Base-by-base conservation (phyloP, 2,888 invertebrate species). In the Slavum lentiscoides region DNA sequence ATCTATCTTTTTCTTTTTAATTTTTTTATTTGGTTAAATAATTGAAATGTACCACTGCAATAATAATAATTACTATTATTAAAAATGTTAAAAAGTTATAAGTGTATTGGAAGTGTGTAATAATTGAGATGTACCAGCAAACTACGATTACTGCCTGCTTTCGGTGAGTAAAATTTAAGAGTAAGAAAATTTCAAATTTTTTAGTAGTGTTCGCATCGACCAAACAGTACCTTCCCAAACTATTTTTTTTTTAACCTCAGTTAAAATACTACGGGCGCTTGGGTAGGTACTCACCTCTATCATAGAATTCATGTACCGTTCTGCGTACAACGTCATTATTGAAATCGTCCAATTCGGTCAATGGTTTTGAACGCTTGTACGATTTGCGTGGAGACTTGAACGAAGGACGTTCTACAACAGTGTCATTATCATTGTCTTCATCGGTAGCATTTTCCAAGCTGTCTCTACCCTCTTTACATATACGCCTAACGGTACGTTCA, bases 401-500 rank as follows among this genome's bases (percentile, higher is more conserved):
- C 64, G 64, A 64, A 64, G 64, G 64, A 37, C 37, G 64, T 37
- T 64, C 64, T 64, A 37, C 17, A 64, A n/a, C n/a, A n/a, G n/a
- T n/a, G n/a, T n/a, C n/a, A n/a, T n/a, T n/a, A n/a, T n/a, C n/a
- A n/a, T n/a, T n/a, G n/a, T n/a, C n/a, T n/a, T n/a, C n/a, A n/a
- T n/a, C n/a, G n/a, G n/a, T n/a, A n/a, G n/a, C n/a, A n/a, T n/a
- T n/a, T n/a, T 66, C n/a, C n/a, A 43, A n/a, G 43, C 13, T 43
- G n/a, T 66, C 66, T 4, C 43, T 66, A 11, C 66, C 66, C n/a
- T 66, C 66, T 66, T 66, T 66, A 43, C 66, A 66, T 66, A 66
- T n/a, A 11, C 66, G 66, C 43, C 39, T 66, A 6, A 66, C 66
- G 43, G 66, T 66, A n/a, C n/a, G 39, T 43, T 66, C 66, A n/a